A percentile compares a stretch with the other conserved stretches of the same genome.
These are phyloP conservation scores for Psammodynastes pulverulentus DNA, from an alignment of 2,113 vertebrate genomes.

Conservation along the genomic window DNA sequence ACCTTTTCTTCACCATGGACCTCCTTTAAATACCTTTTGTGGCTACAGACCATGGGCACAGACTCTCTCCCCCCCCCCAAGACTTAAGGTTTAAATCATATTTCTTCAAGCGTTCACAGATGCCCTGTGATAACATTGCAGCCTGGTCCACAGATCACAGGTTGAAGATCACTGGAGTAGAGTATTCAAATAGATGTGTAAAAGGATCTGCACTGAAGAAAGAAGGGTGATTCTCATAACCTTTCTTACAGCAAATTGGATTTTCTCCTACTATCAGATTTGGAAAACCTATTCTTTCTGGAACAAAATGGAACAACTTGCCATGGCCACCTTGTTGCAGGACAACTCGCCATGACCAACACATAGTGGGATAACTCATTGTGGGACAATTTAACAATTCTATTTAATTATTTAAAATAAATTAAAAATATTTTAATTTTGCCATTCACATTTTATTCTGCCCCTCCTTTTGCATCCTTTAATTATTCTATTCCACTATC, in stretches of 20 bases:
- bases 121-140: neutral
- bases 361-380: too few species aligned
- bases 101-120: neutral
- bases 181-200: neutral
- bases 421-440: too few species aligned
- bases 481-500: too few species aligned
- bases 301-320: too few species aligned
- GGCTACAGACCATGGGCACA: neutral
- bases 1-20: too few species aligned
- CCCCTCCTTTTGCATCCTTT: too few species aligned
- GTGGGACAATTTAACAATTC: too few species aligned
- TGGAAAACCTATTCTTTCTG: neutral
- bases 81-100: neutral
- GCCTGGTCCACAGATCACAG: neutral
- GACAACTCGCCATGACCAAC: too few species aligned
- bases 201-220: neutral
- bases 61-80: neutral
- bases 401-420: too few species aligned
- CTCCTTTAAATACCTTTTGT: too few species aligned
- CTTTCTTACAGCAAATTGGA: neutral
- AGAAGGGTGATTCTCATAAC: neutral
- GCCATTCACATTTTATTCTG: too few species aligned
- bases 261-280: neutral
- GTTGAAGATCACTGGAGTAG: neutral
- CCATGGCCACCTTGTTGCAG: too few species aligned